Base-by-base conservation (phyloP, 92 coral and sea anemone genomes). In the Desmophyllum pertusum region DNA sequence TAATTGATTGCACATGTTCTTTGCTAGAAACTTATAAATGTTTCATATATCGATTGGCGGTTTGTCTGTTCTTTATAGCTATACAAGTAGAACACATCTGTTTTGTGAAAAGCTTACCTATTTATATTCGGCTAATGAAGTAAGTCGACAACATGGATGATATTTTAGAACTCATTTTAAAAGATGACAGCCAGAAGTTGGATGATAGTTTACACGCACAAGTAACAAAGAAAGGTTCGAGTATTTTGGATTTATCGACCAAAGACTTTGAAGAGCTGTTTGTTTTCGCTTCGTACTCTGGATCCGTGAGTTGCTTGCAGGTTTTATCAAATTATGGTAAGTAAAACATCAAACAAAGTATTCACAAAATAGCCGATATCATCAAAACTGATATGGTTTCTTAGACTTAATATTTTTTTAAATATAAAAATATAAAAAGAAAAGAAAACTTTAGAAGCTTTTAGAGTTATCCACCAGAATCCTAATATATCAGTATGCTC, bases 211-310 rank as follows among this genome's bases (percentile, higher is more conserved):
- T 73, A 52, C 6, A 19, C 23, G 30, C 23, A 15, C 62, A n/a
- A n/a, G 25, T 19, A 18, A 46, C 78, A 73, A 73, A 73, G 78
- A 46, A 33, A 30, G 70, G n/a, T 14, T 29, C 78, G 31, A 72
- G 73, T 38, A 37, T 36, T 69, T 69, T 38, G 76, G 53, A 71
- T 71, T 71, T 71, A 11, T n/a, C 7, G 55, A 71, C 21, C 30
- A 42, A 71, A 71, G 76, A 71, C 29, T 23, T 40, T 42, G 53
- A 71, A 71, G 43, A 71, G 36, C 31, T 71, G 35, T 41, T 40
- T 71, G 76, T 71, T 53, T 71, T 71, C 36, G 53, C 76, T 0
- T 71, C 51, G 13, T 71, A 40, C 46, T 23, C 76, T 41, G 76
- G 76, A 25, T 41, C 76, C 14, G 33, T 71, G 21, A 41, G 35